A percentile compares a stretch with the other conserved stretches of the same genome.
phyloP scores from a whole-genome alignment of 2,888 invertebrate species.

The Leptodirus hochenwartii region DNA sequence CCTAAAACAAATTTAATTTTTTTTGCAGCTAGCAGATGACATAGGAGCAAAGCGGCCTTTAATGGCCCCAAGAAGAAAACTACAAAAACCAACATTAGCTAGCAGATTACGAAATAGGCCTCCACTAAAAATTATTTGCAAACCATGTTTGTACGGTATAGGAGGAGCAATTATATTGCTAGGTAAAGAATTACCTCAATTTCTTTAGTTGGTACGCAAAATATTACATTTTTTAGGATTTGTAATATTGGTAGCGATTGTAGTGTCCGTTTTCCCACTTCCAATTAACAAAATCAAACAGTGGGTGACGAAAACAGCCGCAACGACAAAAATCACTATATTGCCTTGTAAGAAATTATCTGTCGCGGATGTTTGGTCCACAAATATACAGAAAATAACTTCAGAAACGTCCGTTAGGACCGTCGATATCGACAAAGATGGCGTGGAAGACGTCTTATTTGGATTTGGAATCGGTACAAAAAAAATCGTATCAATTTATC shows the following conservation, averaged over 20 bases:
- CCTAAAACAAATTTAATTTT: no score
- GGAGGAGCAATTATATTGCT: constrained; percentile 38
- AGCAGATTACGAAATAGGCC: constrained; percentile 34
- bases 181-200: constrained; percentile 22
- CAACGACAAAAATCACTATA: constrained; percentile 22
- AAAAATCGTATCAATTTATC: no score
- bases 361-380: constrained; percentile 45
- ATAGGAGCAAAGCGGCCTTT: constrained; percentile 50
- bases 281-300: constrained; percentile 39
- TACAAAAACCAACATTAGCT: constrained; percentile 28
- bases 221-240: constrained; percentile 29
- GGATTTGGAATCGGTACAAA: constrained; percentile 55
- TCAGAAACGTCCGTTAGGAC: constrained; percentile 57
- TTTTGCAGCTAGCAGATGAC: constrained; percentile 39
- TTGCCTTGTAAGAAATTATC: constrained; percentile 40
- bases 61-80: constrained; percentile 52
- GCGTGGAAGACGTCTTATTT: constrained; percentile 49
- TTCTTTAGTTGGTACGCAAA: constrained; percentile 7
- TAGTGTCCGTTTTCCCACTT: constrained; percentile 45
- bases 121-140: constrained; percentile 37
- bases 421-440: constrained; percentile 54
- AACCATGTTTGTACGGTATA: constrained; percentile 46
- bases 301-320: constrained; percentile 29
- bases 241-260: constrained; percentile 40
- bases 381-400: constrained; percentile 46